Evolutionary conservation across 2,888 invertebrate species (phyloP).

Genomic region (Netelia melanura): DNA sequence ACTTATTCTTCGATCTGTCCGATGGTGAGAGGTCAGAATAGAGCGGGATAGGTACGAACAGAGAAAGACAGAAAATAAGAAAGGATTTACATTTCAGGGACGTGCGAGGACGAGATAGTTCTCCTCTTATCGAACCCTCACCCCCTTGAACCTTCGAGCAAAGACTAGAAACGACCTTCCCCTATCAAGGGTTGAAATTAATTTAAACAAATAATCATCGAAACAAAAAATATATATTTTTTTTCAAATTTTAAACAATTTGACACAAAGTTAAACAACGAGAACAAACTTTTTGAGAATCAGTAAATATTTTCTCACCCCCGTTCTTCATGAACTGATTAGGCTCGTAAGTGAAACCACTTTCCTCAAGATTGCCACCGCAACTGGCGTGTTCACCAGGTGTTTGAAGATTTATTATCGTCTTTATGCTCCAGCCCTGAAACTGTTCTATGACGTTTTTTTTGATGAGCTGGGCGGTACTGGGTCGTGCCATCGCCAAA

Average conservation of each 20-base stretch:
- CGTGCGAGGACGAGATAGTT: constrained; percentile 51
- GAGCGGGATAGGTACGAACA: neutral
- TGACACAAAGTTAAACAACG: neutral
- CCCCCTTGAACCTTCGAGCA: constrained; percentile 44
- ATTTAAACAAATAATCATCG: constrained; percentile 5
- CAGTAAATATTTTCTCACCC: constrained; percentile 86
- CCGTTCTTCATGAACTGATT: constrained; percentile 93
- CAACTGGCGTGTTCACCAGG: constrained; percentile 95
- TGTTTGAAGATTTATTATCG: constrained; percentile 94
- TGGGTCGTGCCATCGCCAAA: constrained; percentile 95
- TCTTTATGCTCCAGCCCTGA: constrained; percentile 91
- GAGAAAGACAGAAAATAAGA: neutral
- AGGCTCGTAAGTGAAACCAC: constrained; percentile 95
- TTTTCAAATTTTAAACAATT: neutral
- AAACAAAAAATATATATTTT: neutral
- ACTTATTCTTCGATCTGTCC: constrained; percentile 79
- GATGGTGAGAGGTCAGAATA: constrained; percentile 42
- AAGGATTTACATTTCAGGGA: constrained; percentile 58
- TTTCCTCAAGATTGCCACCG: constrained; percentile 90
- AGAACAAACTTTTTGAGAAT: too few species aligned
- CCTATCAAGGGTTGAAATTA: neutral
- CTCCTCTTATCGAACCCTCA: constrained; percentile 61
- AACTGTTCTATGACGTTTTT: constrained; percentile 93
- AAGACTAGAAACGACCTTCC: constrained; percentile 65
- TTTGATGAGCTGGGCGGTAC: constrained; percentile 90